Conservation (phyloP, 2,888 invertebrate species). For the Stenurella melanura region DNA sequence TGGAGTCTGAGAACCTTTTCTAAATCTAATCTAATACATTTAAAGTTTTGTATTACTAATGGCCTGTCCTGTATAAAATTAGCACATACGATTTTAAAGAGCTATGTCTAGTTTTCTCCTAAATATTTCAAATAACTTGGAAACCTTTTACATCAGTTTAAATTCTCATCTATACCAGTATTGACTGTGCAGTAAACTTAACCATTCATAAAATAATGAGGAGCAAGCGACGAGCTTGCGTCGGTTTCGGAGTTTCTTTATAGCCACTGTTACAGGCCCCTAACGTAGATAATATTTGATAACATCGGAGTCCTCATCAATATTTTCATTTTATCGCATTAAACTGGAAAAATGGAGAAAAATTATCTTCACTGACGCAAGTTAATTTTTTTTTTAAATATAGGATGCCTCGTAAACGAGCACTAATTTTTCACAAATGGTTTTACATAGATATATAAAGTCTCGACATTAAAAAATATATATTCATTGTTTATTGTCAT, state of each 20-base stretch:
- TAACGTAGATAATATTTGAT: slow-evolving; percentile 14
- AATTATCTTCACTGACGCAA: not conserved
- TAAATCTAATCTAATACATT: no score
- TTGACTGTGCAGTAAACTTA: slow-evolving; percentile 14
- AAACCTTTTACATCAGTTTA: not conserved
- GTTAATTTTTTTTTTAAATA: not conserved
- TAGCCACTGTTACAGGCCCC: slow-evolving; percentile 11
- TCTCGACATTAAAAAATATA: not conserved
- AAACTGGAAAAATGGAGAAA: not conserved
- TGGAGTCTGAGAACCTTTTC: no score
- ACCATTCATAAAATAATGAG: slow-evolving; percentile 23
- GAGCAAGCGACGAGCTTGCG: not conserved
- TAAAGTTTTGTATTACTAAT: no score
- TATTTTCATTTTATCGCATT: slow-evolving; percentile 6
- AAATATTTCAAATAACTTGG: not conserved
- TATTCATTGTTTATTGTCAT: not conserved
- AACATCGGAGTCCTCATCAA: not conserved
- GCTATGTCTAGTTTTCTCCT: not conserved
- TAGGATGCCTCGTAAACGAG: not conserved
- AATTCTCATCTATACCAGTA: not conserved
- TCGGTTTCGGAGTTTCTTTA: slow-evolving; percentile 10
- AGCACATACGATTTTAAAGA: no score
- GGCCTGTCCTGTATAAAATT: no score
- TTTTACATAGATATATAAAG: not conserved
- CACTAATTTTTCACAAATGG: not conserved